phyloP scores from a whole-genome alignment of 2,888 invertebrate genomes.

The Serripes groenlandicus region DNA sequence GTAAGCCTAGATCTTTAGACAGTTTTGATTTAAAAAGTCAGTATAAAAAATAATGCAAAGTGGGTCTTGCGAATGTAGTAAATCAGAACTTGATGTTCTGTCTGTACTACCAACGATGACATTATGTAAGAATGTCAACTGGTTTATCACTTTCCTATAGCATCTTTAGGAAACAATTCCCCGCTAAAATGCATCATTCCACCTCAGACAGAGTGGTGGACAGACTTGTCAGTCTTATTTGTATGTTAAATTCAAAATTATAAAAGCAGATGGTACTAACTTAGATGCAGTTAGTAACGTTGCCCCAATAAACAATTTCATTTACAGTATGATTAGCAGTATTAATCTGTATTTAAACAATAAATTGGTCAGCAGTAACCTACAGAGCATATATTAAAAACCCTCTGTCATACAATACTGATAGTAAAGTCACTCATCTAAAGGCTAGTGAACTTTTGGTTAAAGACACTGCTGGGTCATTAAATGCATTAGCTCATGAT shows the following conservation, averaged over 20 bases:
- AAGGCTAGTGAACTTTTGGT: slow-evolving; percentile 7
- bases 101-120: slow-evolving; percentile 25
- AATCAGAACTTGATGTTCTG: slow-evolving; percentile 22
- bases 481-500: not conserved
- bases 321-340: slow-evolving; percentile 12
- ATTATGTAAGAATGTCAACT: slow-evolving; percentile 18
- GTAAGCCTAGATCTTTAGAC: no score
- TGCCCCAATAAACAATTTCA: slow-evolving; percentile 10
- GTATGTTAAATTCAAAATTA: slow-evolving; percentile 15
- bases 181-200: slow-evolving; percentile 7
- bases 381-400: slow-evolving; percentile 16
- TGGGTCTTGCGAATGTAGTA: slow-evolving; percentile 26
- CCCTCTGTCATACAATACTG: not conserved
- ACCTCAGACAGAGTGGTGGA: slow-evolving; percentile 13
- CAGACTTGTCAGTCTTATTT: slow-evolving; percentile 3
- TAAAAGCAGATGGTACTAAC: not conserved
- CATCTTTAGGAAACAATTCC: not conserved
- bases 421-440: not conserved
- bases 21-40: no score
- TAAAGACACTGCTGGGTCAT: not conserved
- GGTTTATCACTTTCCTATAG: not conserved
- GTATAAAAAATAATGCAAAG: slow-evolving; percentile 1
- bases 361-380: slow-evolving; percentile 5
- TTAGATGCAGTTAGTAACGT: not conserved
- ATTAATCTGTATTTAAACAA: slow-evolving; percentile 22